Conservation (phyloP, 2,888 invertebrate species). For the Pandemis corylana region DNA sequence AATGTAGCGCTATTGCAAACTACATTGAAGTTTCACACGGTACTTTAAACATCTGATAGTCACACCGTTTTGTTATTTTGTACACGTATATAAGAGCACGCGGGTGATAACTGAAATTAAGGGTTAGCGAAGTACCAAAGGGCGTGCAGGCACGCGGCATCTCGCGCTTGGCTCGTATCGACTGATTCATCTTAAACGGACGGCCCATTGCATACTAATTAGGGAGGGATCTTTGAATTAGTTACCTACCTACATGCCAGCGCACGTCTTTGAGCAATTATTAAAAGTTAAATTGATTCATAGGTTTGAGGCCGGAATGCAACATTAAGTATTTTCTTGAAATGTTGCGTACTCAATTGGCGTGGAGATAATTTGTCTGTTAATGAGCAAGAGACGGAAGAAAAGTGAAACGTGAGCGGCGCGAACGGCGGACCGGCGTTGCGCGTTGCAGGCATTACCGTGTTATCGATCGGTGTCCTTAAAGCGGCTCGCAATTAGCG, state of each 20-base stretch:
- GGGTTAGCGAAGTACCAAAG: conserved; percentile 53
- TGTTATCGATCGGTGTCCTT: conserved; percentile 78
- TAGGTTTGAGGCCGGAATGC: background rate
- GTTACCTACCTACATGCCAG: conserved; percentile 36
- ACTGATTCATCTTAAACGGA: conserved; percentile 66
- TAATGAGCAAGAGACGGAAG: conserved; percentile 17
- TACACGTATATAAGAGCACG: conserved; percentile 27
- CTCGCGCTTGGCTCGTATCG: conserved; percentile 65
- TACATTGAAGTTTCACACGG: conserved; percentile 32
- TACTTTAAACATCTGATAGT: conserved; percentile 36
- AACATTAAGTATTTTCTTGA: background rate
- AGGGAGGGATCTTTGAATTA: conserved; percentile 46
- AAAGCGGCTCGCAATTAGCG: conserved; percentile 77
- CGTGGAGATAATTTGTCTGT: conserved; percentile 26
- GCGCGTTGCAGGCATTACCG: conserved; percentile 79
- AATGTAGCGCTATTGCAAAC: conserved; percentile 23
- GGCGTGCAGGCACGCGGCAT: conserved; percentile 73
- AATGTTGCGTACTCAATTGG: conserved; percentile 12
- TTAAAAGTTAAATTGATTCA: conserved; percentile 34
- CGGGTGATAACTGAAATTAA: conserved; percentile 43
- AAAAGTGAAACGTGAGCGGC: conserved; percentile 64
- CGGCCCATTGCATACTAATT: conserved; percentile 70
- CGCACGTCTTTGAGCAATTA: conserved; percentile 26
- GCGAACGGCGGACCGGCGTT: conserved; percentile 67
- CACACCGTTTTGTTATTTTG: conserved; percentile 29